Conservation (phyloP, 2,888 invertebrate genomes). For the Diarsia dahlii region DNA sequence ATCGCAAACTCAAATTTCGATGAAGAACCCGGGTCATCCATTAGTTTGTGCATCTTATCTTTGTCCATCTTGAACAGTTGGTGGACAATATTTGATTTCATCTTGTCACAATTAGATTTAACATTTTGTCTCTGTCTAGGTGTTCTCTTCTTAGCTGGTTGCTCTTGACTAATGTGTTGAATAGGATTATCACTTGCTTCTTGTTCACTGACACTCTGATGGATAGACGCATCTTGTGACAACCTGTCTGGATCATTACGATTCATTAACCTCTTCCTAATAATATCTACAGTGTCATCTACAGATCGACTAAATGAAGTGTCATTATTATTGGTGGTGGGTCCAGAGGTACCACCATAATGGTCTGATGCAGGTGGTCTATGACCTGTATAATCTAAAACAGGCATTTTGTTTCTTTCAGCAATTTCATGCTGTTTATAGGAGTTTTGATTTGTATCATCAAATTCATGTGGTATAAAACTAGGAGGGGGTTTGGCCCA, state of each 20-base stretch:
- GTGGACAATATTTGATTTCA: conserved; percentile 88
- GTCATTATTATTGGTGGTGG: conserved; percentile 80
- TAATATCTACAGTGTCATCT: conserved; percentile 87
- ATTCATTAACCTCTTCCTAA: conserved; percentile 81
- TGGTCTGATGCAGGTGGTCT: conserved; percentile 88
- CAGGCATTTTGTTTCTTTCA: conserved; percentile 73
- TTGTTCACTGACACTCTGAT: conserved; percentile 67
- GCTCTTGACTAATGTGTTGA: conserved; percentile 72
- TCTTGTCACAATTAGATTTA: conserved; percentile 84
- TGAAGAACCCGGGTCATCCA: conserved; percentile 88
- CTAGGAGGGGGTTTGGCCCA: conserved; percentile 74
- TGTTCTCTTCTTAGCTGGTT: conserved; percentile 75
- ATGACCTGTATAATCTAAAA: conserved; percentile 80
- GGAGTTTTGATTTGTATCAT: conserved; percentile 72
- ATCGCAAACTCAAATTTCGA: conserved; percentile 89
- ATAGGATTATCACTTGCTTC: conserved; percentile 60
- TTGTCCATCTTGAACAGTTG: conserved; percentile 89
- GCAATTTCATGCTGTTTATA: conserved; percentile 68
- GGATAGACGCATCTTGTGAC: conserved; percentile 64
- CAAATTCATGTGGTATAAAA: conserved; percentile 69
- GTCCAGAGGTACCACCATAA: conserved; percentile 79
- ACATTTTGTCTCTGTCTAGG: conserved; percentile 74
- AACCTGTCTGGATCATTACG: conserved; percentile 78
- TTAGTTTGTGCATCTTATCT: conserved; percentile 86
- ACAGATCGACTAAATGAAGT: conserved; percentile 83